Evolutionary conservation across 2,113 vertebrate genomes (phyloP), one percentile per base, ranked within the genome.

Genomic region (Menura novaehollandiae): DNA sequence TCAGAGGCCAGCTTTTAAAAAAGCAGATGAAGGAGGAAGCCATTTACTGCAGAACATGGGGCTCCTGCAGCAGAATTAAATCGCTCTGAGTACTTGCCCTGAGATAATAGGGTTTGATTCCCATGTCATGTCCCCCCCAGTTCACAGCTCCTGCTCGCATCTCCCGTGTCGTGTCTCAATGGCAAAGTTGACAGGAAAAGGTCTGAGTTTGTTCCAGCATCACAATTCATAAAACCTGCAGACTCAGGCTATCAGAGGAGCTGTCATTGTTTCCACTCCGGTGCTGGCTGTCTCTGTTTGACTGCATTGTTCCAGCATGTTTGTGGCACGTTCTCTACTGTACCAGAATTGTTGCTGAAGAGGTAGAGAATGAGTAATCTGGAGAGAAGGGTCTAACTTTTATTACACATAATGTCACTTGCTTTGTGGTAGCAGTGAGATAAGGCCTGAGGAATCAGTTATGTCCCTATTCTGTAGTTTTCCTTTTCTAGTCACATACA

Each of bases 391-490:
- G 73, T 82, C 13, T 64, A 84, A 68, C 39, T 92, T 91, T 32
- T 62, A 41, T 55, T 85, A 1, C 15, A 24, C 17, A 1, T 56
- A 72, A 69, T 53, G 52, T 32, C 10, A 15, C 26, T 33, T 41
- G 69, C 91, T 92, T 91, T 94, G 74, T 94, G 49, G 72, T 53
- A 76, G 62, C 41, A 21, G 9, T n/a, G 77, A 87, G 84, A 77
- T 84, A 76, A 92, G 77, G 62, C 49, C 44, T 7, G 32, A 84
- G n/a, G 47, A 85, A 52, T 88, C 24, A 18, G 20, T 55, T 80
- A 69, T 89, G 51, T 68, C 68, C 39, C 76, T 85, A n/a, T 21
- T 89, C 43, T 85, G 33, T 35, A 71, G 47, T 81, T 93, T 84
- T 87, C 33, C 72, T 71, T 68, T 80, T 51, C 64, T 75, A 27